Evolutionary conservation across 2,113 vertebrate species (phyloP).

Genomic region (Pseudolaguvia tuberculata): DNA sequence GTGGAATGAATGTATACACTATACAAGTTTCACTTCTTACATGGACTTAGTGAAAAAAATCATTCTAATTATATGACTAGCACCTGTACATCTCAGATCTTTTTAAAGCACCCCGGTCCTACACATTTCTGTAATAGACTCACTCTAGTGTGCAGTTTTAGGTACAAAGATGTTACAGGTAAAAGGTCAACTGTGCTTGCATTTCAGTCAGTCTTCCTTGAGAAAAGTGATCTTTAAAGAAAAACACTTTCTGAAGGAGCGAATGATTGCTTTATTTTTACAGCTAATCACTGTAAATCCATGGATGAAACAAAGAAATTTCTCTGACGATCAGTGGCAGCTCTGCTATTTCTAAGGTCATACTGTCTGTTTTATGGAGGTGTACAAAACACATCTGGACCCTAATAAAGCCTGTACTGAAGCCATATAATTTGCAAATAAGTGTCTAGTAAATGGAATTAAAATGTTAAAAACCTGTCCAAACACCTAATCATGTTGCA

Average conservation of each 20-base stretch:
- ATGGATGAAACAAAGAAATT: not conserved
- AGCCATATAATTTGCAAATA: not conserved
- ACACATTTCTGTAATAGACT: not conserved
- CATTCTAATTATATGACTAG: too few species aligned
- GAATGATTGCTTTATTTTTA: conserved; percentile 13
- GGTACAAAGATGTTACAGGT: not conserved
- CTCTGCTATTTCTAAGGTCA: not conserved
- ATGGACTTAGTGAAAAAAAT: too few species aligned
- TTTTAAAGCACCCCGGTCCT: too few species aligned
- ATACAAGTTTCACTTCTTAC: too few species aligned
- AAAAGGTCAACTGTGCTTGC: not conserved
- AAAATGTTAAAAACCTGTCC: not conserved
- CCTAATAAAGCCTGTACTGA: not conserved
- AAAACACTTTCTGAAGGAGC: not conserved
- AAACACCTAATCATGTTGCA: not conserved
- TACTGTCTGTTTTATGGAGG: conserved; percentile 17
- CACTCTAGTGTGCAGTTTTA: not conserved
- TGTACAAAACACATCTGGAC: not conserved
- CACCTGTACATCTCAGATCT: too few species aligned
- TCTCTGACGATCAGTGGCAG: not conserved
- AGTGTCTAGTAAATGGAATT: not conserved
- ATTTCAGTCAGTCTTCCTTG: not conserved
- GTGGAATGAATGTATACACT: too few species aligned
- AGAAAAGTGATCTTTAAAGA: not conserved
- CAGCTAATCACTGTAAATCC: not conserved